These are phyloP conservation scores for Dendronephthya gigantea DNA, from an alignment of 64 coral and sea anemone species.

Conservation along the genomic window DNA sequence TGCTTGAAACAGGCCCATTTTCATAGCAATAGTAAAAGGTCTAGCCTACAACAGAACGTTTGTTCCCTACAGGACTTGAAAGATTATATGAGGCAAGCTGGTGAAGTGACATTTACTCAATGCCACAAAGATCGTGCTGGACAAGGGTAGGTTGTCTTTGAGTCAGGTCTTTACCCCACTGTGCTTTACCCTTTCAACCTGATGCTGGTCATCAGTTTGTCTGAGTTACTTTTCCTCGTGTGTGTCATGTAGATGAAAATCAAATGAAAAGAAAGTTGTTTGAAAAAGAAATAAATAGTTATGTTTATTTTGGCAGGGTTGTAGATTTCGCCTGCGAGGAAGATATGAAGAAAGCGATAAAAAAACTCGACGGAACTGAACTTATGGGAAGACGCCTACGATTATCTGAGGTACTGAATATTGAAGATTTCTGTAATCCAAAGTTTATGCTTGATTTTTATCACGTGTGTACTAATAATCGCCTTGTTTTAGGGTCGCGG, in stretches of 20 bases:
- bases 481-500: neutral
- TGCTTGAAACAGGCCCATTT: too few species aligned
- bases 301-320: conserved; percentile 37
- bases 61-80: conserved; percentile 65
- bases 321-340: conserved; percentile 78
- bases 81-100: conserved; percentile 95
- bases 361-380: conserved; percentile 85
- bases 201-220: too few species aligned
- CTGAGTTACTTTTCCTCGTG: too few species aligned
- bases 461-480: neutral
- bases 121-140: conserved; percentile 95
- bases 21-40: neutral
- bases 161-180: too few species aligned
- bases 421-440: neutral
- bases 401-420: conserved; percentile 72
- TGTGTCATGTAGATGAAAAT: neutral
- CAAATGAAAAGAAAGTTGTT: neutral
- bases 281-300: neutral
- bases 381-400: conserved; percentile 71
- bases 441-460: neutral
- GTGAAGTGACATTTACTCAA: conserved; percentile 93
- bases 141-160: conserved; percentile 53
- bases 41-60: neutral
- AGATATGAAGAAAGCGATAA: conserved; percentile 83
- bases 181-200: too few species aligned